These are phyloP conservation scores for Suillia variegata DNA, from an alignment of 2,888 invertebrate genomes.

Conservation along the genomic window DNA sequence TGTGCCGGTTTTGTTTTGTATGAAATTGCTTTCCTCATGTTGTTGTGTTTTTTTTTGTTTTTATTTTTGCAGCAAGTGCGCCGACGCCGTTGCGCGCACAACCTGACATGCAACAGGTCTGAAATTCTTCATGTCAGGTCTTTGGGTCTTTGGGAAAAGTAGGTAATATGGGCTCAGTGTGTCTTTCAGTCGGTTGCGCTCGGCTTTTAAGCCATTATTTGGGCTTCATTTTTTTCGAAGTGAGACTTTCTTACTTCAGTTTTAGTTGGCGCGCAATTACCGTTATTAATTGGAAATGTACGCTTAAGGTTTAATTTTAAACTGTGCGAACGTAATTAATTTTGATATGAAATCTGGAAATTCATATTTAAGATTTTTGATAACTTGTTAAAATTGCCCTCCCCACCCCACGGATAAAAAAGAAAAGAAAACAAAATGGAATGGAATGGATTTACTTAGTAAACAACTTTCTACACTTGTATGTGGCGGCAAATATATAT, in stretches of 20 bases:
- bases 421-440: no score
- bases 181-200: neutral
- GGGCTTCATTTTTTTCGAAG: neutral
- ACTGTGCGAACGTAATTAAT: neutral
- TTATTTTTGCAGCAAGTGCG: neutral
- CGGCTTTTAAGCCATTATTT: neutral
- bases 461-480: no score
- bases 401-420: no score
- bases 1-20: neutral
- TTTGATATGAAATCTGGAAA: neutral
- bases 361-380: no score
- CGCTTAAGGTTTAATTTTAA: neutral
- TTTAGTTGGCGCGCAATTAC: neutral
- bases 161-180: neutral
- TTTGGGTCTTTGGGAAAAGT: neutral
- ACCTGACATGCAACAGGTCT: neutral
- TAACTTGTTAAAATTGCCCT: no score
- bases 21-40: neutral
- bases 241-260: neutral
- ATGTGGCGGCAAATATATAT: no score
- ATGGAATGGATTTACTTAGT: no score
- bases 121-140: neutral
- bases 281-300: neutral
- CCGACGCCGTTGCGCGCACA: no score
- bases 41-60: neutral